These are phyloP conservation scores for Hedychridium roseum DNA, from an alignment of 2,888 invertebrate species.

Conservation along the genomic window DNA sequence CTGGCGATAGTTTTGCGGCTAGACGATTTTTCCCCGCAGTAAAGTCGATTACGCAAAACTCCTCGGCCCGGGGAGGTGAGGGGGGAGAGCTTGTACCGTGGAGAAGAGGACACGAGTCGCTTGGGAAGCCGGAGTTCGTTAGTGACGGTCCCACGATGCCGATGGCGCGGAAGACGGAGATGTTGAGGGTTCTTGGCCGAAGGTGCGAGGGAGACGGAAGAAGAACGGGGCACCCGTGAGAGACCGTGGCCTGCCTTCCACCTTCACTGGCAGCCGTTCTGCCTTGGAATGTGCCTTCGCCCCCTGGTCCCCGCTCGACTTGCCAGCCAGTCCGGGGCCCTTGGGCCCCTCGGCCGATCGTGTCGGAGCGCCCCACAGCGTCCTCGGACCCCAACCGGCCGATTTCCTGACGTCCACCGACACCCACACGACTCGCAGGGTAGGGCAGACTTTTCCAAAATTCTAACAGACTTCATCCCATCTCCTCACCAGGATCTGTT, in stretches of 20 bases:
- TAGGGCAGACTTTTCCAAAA: conserved; percentile 27
- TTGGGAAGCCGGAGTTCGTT: conserved; percentile 23
- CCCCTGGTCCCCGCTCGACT: conserved; percentile 41
- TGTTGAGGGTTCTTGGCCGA: conserved; percentile 10
- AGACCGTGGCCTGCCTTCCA: conserved; percentile 43
- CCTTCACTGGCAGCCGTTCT: conserved; percentile 56
- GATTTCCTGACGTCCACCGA: no score
- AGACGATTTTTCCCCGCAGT: no score
- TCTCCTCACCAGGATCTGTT: no score
- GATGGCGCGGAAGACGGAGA: conserved; percentile 16
- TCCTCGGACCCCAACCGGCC: conserved; percentile 30
- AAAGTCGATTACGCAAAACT: no score
- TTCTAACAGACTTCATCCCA: no score
- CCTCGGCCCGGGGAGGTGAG: no score
- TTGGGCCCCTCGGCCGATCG: conserved; percentile 12
- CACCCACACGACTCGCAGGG: conserved; percentile 25
- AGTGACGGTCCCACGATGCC: conserved; percentile 15
- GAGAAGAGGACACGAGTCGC: background rate
- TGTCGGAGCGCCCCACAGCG: conserved; percentile 28
- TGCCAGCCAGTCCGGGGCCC: conserved; percentile 1
- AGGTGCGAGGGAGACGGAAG: conserved; percentile 18
- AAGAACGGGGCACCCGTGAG: conserved; percentile 31
- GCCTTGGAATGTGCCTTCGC: conserved; percentile 59
- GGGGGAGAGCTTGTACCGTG: no score
- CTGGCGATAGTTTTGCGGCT: no score